Evolutionary conservation across 2,888 invertebrate species (phyloP).

Genomic region (Orthonychiurus folsomi): DNA sequence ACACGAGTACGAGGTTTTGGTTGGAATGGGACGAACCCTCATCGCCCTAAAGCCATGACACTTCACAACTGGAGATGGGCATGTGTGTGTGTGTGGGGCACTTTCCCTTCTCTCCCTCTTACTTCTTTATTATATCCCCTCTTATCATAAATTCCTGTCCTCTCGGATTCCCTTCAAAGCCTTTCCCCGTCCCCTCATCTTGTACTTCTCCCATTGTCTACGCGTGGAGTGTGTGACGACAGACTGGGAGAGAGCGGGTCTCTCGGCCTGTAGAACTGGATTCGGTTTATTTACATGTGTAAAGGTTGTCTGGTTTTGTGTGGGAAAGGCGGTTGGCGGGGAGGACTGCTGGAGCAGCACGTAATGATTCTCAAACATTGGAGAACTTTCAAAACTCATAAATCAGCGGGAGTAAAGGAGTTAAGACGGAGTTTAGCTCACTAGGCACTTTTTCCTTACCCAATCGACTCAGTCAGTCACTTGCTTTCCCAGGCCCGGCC

Average conservation of each 20-base stretch:
- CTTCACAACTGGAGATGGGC: too few relatives aligned
- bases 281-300: too few relatives aligned
- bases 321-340: too few relatives aligned
- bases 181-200: background rate
- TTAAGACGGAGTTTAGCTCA: background rate
- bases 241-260: too few relatives aligned
- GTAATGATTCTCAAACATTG: background rate
- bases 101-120: constrained; percentile 10
- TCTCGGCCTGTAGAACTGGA: too few relatives aligned
- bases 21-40: background rate
- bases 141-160: constrained; percentile 38
- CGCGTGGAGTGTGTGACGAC: too few relatives aligned
- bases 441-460: background rate
- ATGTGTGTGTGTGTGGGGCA: too few relatives aligned
- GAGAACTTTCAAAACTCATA: constrained; percentile 1
- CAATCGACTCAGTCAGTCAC: too few relatives aligned
- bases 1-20: background rate
- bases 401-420: background rate
- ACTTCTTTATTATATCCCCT: constrained; percentile 31
- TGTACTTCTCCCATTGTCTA: background rate
- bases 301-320: too few relatives aligned
- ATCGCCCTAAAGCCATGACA: too few relatives aligned
- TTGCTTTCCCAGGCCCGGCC: too few relatives aligned
- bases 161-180: background rate
- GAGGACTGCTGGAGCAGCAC: too few relatives aligned